A percentile compares a stretch with the other conserved stretches of the same genome.
These are phyloP conservation scores for Oligia fasciuncula DNA, from an alignment of 2,888 invertebrate genomes.

Conservation along the genomic window DNA sequence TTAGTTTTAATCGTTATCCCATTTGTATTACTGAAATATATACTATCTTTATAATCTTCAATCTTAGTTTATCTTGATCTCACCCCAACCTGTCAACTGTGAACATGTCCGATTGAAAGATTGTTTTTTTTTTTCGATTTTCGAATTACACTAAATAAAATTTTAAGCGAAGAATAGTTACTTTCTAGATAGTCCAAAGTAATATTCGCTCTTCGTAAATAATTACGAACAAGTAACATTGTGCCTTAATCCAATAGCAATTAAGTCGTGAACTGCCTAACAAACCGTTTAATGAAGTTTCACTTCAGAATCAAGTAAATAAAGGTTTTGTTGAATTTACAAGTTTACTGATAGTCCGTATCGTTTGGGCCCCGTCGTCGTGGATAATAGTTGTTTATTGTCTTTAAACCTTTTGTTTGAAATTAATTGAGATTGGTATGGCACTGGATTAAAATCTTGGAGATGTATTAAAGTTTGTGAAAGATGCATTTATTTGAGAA, in stretches of 20 bases:
- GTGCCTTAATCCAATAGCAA: conserved; percentile 25
- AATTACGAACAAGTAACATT: conserved; percentile 21
- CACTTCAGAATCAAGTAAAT: conserved; percentile 31
- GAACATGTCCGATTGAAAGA: too few species aligned
- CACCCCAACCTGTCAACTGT: too few species aligned
- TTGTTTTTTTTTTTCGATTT: too few species aligned
- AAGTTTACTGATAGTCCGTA: conserved; percentile 16
- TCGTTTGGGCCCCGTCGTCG: conserved; percentile 17
- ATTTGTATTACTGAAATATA: too few species aligned
- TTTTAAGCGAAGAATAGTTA: background rate
- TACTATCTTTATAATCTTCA: too few species aligned
- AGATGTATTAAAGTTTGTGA: background rate
- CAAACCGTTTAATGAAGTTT: conserved; percentile 36
- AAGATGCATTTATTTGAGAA: background rate
- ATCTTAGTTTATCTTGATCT: too few species aligned
- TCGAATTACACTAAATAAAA: background rate
- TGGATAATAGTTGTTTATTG: conserved; percentile 28
- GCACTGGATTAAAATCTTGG: conserved; percentile 29
- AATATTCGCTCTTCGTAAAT: conserved; percentile 13
- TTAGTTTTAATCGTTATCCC: too few species aligned
- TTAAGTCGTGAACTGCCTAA: conserved; percentile 46
- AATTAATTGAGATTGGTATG: conserved; percentile 29
- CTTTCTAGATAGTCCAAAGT: background rate
- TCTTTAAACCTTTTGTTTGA: conserved; percentile 17
- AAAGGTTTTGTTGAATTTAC: conserved; percentile 44